Evolutionary conservation across 2,888 invertebrate species (phyloP).

Genomic region (Drosophila meridiana): DNA sequence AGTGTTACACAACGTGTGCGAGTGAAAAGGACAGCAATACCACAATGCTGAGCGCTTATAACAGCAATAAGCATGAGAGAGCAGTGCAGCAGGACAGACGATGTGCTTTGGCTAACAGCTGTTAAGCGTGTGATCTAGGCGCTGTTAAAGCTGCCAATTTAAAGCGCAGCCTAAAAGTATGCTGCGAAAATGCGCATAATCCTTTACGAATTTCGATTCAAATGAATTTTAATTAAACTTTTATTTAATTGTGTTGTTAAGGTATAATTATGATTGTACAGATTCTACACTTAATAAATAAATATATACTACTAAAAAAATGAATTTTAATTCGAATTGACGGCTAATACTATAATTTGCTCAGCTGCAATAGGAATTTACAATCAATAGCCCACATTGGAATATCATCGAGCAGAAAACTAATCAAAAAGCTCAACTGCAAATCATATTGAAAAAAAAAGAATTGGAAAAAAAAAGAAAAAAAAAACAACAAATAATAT

Average conservation of each 20-base stretch:
- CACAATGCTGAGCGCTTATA: constrained; percentile 3
- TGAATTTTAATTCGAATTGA: constrained; percentile 14
- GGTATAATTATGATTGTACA: no score
- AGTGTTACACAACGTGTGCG: constrained; percentile 4
- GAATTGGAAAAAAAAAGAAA: constrained; percentile 19
- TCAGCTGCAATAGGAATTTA: constrained; percentile 24
- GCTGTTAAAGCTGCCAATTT: constrained; percentile 2
- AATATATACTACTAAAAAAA: not conserved
- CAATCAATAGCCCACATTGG: constrained; percentile 43
- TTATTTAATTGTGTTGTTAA: no score
- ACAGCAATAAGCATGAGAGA: not conserved
- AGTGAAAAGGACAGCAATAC: constrained; percentile 1
- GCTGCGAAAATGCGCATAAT: constrained; percentile 1
- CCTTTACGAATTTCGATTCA: not conserved
- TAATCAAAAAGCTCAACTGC: constrained; percentile 67
- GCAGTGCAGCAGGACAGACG: not conserved
- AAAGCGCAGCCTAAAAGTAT: constrained; percentile 37
- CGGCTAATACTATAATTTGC: constrained; percentile 7
- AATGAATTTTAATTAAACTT: constrained; percentile 7
- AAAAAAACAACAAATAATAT: constrained; percentile 53
- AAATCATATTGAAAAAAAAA: constrained; percentile 24
- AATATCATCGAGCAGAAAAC: constrained; percentile 50
- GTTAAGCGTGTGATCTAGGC: constrained; percentile 3
- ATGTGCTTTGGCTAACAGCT: constrained; percentile 2
- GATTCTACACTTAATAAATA: no score